Evolutionary conservation across 2,113 vertebrate species (phyloP).

Genomic region (Rhombomys opimus): DNA sequence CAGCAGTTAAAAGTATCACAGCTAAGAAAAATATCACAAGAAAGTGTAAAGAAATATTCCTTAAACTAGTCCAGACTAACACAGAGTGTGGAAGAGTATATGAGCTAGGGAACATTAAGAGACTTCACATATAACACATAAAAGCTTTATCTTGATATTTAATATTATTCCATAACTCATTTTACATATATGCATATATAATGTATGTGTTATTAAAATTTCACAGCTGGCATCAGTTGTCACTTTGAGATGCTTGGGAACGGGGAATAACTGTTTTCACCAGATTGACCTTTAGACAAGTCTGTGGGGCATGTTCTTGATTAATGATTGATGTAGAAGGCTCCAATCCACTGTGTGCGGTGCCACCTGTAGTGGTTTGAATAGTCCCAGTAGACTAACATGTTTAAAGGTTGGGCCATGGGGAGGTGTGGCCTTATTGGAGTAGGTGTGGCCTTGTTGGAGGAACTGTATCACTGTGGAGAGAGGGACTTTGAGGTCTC

Average conservation of each 20-base stretch:
- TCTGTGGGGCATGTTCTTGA: not conserved
- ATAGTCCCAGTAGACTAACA: too few relatives aligned
- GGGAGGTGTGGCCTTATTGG: too few relatives aligned
- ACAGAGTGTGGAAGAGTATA: not conserved
- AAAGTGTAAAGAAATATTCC: not conserved
- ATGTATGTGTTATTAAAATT: not conserved
- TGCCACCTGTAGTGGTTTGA: not conserved
- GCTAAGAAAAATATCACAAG: not conserved
- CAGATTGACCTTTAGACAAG: not conserved
- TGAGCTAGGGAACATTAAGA: not conserved
- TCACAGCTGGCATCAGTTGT: not conserved
- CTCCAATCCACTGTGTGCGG: not conserved
- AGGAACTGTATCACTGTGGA: too few relatives aligned
- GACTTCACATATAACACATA: not conserved
- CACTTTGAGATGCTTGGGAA: not conserved
- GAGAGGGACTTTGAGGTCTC: too few relatives aligned
- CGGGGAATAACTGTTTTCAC: not conserved
- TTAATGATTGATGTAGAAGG: not conserved
- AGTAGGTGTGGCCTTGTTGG: too few relatives aligned
- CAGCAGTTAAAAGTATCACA: not conserved
- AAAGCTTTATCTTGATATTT: not conserved
- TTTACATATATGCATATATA: not conserved
- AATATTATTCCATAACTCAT: not conserved
- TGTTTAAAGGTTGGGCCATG: too few relatives aligned
- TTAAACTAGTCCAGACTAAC: conserved; percentile 12